Conservation (phyloP, 1,140 invertebrate species). For the Spodoptera litura region DNA sequence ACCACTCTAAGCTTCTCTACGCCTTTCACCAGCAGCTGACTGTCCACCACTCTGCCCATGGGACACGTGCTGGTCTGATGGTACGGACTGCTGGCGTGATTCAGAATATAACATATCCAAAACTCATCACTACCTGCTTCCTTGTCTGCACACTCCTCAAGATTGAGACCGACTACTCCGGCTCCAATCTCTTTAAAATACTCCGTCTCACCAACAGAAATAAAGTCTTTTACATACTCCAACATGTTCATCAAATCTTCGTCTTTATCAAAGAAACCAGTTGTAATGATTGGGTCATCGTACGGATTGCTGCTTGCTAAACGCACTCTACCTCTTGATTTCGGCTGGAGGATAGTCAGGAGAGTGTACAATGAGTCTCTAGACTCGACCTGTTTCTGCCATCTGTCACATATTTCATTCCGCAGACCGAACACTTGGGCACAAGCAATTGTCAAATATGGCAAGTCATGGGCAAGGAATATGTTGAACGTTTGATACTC, state of each 20-base stretch:
- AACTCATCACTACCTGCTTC: slow-evolving; percentile 51
- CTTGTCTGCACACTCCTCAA: slow-evolving; percentile 37
- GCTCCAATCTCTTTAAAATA: slow-evolving; percentile 42
- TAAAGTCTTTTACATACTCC: slow-evolving; percentile 43
- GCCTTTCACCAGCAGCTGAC: slow-evolving; percentile 75
- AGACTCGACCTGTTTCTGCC: background rate
- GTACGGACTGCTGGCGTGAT: slow-evolving; percentile 71
- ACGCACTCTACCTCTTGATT: slow-evolving; percentile 25
- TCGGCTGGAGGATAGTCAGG: background rate
- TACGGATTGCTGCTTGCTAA: background rate
- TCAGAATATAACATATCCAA: slow-evolving; percentile 76
- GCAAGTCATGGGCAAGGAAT: background rate
- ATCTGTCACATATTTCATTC: slow-evolving; percentile 10
- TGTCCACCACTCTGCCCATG: slow-evolving; percentile 84
- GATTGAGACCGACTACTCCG: slow-evolving; percentile 37
- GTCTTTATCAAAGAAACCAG: slow-evolving; percentile 83
- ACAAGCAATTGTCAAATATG: background rate
- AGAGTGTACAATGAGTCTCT: background rate
- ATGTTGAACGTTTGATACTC: slow-evolving; percentile 40
- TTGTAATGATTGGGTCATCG: slow-evolving; percentile 84
- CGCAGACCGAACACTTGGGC: background rate
- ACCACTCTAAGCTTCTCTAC: slow-evolving; percentile 61
- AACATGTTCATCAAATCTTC: slow-evolving; percentile 67
- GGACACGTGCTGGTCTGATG: slow-evolving; percentile 84
- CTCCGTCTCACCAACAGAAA: slow-evolving; percentile 34